phyloP scores from a whole-genome alignment of 30 jellyfish, hydroid and myxozoan species.

The Mastigias papua region DNA sequence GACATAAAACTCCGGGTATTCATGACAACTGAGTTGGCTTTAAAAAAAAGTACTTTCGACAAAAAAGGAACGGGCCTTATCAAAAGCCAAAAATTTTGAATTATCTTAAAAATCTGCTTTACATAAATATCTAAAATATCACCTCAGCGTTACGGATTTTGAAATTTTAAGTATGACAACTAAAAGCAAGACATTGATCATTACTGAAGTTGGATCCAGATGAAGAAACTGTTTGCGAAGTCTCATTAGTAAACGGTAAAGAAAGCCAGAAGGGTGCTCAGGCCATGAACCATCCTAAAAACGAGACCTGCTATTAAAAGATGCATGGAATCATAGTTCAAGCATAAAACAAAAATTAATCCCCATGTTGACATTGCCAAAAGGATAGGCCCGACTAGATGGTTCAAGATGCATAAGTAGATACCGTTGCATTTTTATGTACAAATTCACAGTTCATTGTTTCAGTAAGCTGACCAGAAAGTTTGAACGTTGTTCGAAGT shows the following conservation, averaged over 20 bases:
- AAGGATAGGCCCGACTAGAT: too few species aligned
- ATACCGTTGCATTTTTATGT: too few species aligned
- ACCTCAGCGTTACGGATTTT: background rate
- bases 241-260: background rate
- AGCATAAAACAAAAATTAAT: too few species aligned
- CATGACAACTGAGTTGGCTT: background rate
- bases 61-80: background rate
- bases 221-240: conserved; percentile 9
- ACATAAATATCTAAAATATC: background rate
- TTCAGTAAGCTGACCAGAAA: too few species aligned
- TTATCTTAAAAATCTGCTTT: background rate
- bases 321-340: too few species aligned
- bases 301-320: background rate
- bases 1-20: too few species aligned
- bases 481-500: too few species aligned
- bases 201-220: conserved; percentile 53
- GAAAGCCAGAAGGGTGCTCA: conserved; percentile 40
- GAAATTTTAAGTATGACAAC: conserved; percentile 6
- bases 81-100: too few species aligned
- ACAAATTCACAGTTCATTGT: too few species aligned
- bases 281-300: conserved; percentile 69
- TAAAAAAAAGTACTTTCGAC: background rate
- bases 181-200: conserved; percentile 16
- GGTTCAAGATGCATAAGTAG: too few species aligned
- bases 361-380: too few species aligned